Evolutionary conservation across 1,140 invertebrate genomes (phyloP).

Genomic region (Hylaeus anthracinus): DNA sequence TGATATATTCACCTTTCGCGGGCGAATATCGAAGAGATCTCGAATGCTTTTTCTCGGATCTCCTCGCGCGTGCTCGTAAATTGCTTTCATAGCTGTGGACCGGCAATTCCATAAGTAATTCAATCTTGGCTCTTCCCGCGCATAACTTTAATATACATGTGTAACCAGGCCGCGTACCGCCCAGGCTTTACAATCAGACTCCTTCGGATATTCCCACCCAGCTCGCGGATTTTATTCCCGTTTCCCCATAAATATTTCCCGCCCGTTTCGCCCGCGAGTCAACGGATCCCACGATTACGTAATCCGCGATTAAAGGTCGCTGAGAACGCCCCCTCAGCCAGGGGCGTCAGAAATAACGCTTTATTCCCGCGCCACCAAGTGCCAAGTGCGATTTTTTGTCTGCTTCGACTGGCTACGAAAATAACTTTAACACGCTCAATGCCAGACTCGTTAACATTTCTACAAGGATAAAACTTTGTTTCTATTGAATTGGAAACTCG

Average conservation of each 20-base stretch:
- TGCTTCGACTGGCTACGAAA: background rate
- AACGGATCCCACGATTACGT: background rate
- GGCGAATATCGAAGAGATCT: constrained; percentile 57
- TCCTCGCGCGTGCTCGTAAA: constrained; percentile 60
- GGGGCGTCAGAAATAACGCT: constrained; percentile 21
- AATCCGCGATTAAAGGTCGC: constrained; percentile 27
- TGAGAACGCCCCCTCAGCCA: background rate
- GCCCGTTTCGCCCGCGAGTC: background rate
- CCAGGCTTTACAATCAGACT: constrained; percentile 21
- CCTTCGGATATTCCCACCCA: background rate
- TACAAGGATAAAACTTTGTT: too few species aligned
- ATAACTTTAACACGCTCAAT: constrained; percentile 20
- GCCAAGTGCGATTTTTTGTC: constrained; percentile 20
- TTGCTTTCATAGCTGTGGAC: constrained; percentile 63
- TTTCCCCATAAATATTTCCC: constrained; percentile 27
- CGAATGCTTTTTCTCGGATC: constrained; percentile 62
- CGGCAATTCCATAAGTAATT: constrained; percentile 73
- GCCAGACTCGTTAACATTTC: too few species aligned
- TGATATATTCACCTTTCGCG: constrained; percentile 56
- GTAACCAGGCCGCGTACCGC: background rate
- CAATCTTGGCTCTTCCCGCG: constrained; percentile 68
- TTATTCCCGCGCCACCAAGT: constrained; percentile 2
- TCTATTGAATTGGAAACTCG: too few species aligned
- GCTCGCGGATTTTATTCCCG: constrained; percentile 8
- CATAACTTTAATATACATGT: constrained; percentile 52